These are phyloP conservation scores for Tanaodytes sp. DNA, from an alignment of 2,888 invertebrate species.

Conservation along the genomic window DNA sequence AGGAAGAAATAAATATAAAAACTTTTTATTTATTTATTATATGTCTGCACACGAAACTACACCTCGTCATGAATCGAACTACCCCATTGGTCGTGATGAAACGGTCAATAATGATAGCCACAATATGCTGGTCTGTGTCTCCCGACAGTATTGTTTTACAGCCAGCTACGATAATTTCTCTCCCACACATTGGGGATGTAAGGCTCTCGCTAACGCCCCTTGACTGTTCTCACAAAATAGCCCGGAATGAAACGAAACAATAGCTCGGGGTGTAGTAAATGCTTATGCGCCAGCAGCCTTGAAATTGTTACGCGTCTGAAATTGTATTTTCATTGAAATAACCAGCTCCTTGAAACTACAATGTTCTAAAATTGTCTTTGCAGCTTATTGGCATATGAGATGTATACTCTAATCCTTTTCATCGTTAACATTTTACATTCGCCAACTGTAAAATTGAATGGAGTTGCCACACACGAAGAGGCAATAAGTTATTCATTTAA, in stretches of 20 bases:
- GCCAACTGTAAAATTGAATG: no score
- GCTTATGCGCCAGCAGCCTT: constrained; percentile 57
- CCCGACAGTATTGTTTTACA: constrained; percentile 68
- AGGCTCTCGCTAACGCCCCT: constrained; percentile 54
- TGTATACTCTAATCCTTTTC: constrained; percentile 48
- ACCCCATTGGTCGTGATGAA: constrained; percentile 47
- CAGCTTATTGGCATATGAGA: constrained; percentile 48
- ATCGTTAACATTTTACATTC: constrained; percentile 2
- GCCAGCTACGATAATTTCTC: constrained; percentile 64
- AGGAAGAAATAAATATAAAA: no score
- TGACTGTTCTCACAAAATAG: constrained; percentile 51
- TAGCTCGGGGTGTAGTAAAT: constrained; percentile 68
- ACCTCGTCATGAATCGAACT: constrained; percentile 41
- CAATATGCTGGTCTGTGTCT: constrained; percentile 63
- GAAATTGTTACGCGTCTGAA: constrained; percentile 57
- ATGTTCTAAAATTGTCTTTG: constrained; percentile 38
- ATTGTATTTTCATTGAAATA: constrained; percentile 55
- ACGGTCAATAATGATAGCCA: constrained; percentile 63
- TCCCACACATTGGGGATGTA: constrained; percentile 54
- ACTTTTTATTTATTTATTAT: no score
- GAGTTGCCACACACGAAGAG: no score
- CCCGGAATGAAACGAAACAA: constrained; percentile 65
- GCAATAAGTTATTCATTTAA: no score
- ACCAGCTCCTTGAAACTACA: constrained; percentile 43
- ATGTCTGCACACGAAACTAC: no score